These are phyloP conservation scores for Eulimnadia texana DNA, from an alignment of 1,140 invertebrate genomes.

Conservation along the genomic window DNA sequence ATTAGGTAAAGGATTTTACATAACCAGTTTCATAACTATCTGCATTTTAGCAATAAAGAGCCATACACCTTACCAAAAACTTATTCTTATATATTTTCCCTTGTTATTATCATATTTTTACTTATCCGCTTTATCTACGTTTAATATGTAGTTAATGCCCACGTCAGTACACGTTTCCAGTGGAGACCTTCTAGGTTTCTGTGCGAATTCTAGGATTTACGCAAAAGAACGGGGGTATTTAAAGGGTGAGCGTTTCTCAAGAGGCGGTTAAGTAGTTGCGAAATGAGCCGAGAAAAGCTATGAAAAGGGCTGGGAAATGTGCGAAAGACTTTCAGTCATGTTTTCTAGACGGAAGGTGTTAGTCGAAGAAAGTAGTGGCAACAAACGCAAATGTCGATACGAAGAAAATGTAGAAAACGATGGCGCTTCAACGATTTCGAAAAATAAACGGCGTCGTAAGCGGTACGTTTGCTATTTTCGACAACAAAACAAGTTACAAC, in stretches of 20 bases:
- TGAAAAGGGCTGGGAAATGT: background rate
- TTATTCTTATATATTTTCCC: background rate
- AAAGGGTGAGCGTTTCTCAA: too few species aligned
- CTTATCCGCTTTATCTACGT: background rate
- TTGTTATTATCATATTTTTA: background rate
- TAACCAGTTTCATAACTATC: slow-evolving; percentile 2
- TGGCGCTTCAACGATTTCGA: background rate
- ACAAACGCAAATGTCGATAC: too few species aligned
- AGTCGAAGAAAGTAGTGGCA: background rate
- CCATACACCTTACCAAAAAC: background rate
- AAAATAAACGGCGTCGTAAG: background rate
- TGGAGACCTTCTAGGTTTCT: too few species aligned
- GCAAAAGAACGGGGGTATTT: too few species aligned
- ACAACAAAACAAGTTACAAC: background rate
- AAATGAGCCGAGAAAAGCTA: too few species aligned
- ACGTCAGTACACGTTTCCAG: background rate
- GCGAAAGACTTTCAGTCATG: too few species aligned
- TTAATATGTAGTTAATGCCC: background rate
- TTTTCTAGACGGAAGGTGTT: background rate
- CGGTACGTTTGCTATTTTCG: background rate
- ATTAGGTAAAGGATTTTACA: background rate
- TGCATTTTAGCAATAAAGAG: background rate
- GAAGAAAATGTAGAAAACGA: background rate
- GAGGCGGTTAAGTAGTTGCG: too few species aligned
- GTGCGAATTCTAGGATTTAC: too few species aligned